Base-by-base conservation (phyloP, 2,113 vertebrate genomes). In the Otis tarda region DNA sequence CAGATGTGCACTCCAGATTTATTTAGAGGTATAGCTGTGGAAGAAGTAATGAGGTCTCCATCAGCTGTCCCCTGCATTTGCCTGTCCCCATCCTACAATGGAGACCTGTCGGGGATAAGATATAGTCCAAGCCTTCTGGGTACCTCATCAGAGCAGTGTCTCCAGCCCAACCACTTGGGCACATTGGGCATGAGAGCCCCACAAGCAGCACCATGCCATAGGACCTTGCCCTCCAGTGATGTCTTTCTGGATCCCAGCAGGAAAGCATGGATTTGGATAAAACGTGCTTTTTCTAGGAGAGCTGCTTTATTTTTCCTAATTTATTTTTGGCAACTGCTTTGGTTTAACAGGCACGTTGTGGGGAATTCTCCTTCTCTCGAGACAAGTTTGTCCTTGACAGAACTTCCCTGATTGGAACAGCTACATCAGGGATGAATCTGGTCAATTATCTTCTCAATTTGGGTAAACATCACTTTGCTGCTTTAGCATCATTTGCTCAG, bases 371-470 rank as follows among this genome's bases (percentile, higher is more conserved):
- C 33, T 75, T 55, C 71, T 68, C 81, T 78, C 0, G 0, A 84
- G 92, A 37, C 14, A 79, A 84, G 61, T 73, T 85, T 90, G 52
- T 73, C 80, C 81, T 92, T 94, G 77, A 90, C 41, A 93, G 52
- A 94, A 77, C 31, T 76, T 74, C 33, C 45, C 13, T 55, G 28
- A 85, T 52, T 85, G 50, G 37, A 92, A 68, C 63, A 80, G 33
- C 55, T 91, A 73, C n/a, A 76, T 50, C 49, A 84, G 9, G 61
- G 63, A 73, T 79, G 45, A 74, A 85, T 45, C n/a, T 77, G 50
- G 39, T 41, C 83, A 89, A 89, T 84, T 94, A 69, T 87, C 39
- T 84, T 78, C 90, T 91, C 61, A 50, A 52, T 92, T 61, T 91
- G 73, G 14, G 45, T 82, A 73, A 95, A 92, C 23, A 68, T 41